Evolutionary conservation across 2,113 vertebrate species (phyloP), one percentile per base, ranked within the genome.

Genomic region (Lepus timidus): DNA sequence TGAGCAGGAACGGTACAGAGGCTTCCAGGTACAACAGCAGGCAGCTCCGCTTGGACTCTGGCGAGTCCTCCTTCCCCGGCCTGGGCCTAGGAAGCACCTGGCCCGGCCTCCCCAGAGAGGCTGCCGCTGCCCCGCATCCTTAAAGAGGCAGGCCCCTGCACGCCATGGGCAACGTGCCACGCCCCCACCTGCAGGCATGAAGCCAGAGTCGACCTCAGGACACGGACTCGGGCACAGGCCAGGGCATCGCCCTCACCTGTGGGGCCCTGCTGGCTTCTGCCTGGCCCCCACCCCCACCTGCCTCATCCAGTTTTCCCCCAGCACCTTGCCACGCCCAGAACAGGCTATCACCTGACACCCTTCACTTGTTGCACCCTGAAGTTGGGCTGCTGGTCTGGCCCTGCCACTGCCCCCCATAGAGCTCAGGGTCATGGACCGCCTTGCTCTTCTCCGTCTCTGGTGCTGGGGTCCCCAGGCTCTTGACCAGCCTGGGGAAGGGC

Each of bases 311-410:
- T n/a, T 17, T 3, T 25, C 23, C 27, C 73, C 23, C 1, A 0
- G 0, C 39, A 1, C 39, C 23, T 31, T 29, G 31, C 10, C 11
- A 14, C 4, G 65, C 17, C 27, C 1, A 19, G 49, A 1, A 19
- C 58, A 6, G 3, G 23, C 17, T 6, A 23, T 29, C 49, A 12
- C 61, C 16, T 58, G 14, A 14, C 19, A 58, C 12, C 55, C 55
- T 17, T 19, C 55, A 13, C 31, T 68, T 68, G 13, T n/a, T 14
- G 14, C 31, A 16, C 1, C 3, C 49, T 5, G 31, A n/a, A 7
- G 1, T 9, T 9, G 6, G 0, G 1, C 29, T 3, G 6, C 44
- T 13, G 52, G 12, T 12, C 12, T 1, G 20, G 5, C 12, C 31
- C 33, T 58, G 19, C 19, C 55, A 13, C 55, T 19, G 55, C 55